These are phyloP conservation scores for Periophthalmus modestus DNA, from an alignment of 2,113 vertebrate genomes.

Conservation along the genomic window DNA sequence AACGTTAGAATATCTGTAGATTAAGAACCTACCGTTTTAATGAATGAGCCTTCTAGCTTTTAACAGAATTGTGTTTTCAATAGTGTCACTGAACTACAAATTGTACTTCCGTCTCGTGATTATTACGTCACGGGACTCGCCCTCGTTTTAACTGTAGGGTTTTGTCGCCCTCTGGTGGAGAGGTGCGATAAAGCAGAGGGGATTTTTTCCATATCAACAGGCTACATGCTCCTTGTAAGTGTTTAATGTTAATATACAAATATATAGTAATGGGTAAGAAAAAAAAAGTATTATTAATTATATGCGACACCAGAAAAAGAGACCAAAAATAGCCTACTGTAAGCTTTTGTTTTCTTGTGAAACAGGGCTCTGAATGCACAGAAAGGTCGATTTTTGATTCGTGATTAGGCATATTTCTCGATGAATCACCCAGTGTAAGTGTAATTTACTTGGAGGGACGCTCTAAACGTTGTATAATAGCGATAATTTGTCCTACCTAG, in stretches of 20 bases:
- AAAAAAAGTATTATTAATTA: no score
- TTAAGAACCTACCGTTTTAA: constrained; percentile 24
- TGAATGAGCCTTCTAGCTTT: constrained; percentile 1
- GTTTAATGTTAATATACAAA: background rate
- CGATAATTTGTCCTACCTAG: background rate
- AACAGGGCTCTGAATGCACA: no score
- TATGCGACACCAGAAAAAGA: no score
- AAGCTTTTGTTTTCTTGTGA: no score
- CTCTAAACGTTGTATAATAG: background rate
- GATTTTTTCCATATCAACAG: background rate
- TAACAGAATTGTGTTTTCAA: constrained; percentile 37
- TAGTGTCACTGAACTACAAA: constrained; percentile 62
- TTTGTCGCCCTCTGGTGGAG: constrained; percentile 36
- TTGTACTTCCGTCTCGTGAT: constrained; percentile 47
- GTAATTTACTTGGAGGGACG: no score
- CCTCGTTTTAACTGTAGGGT: background rate
- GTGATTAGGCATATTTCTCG: no score
- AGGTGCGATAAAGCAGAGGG: background rate
- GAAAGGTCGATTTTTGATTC: background rate
- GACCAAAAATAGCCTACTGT: no score
- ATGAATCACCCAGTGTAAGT: no score
- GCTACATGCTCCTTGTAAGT: background rate
- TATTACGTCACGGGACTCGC: constrained; percentile 25
- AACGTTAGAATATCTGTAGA: accelerated
- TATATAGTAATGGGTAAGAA: background rate